Base-by-base conservation (phyloP, 2,888 invertebrate species). In the Mythimna impura region DNA sequence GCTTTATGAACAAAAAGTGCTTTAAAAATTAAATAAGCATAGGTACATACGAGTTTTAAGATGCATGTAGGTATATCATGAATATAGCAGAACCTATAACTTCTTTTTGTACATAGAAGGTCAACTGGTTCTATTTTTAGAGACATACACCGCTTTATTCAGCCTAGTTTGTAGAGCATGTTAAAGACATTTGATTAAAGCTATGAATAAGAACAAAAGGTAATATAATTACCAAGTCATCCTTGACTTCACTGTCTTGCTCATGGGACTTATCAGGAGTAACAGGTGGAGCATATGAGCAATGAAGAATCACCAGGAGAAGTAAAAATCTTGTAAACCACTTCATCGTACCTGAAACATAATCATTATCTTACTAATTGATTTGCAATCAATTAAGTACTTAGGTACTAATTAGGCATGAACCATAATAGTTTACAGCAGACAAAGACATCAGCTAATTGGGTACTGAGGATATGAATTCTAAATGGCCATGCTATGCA, bases 281-380 rank as follows among this genome's bases (percentile, higher is more conserved):
- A 1, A 97, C 97, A 0, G 97, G 97, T 25, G 97, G 96, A 30
- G 97, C 96, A 88, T 91, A 96, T 0, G 95, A 93, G 68, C 92
- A 90, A 73, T 96, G 95, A 0, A 96, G 89, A 78, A 93, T 81
- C 34, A 90, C 78, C 72, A 92, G 73, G 43, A 94, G 73, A 76
- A 90, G 90, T 58, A 93, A 73, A 58, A 93, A 75, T 58, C 84
- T 86, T 55, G 85, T 66, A 43, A 90, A 73, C 20, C 90, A 80
- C 86, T 85, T 91, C 95, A 95, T 95, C 81, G 70, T 92, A 22
- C 75, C 78, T 90, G 83, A 63, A 80, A 88, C 77, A 68, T 66
- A 67, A 57, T 20, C 10, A 40, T 71, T 71, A 79, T 58, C 66
- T 66, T 43, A 63, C 0, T 30, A 30, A 62, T 58, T 54, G 40